Percentiles rank a stretch among this genome's conserved stretches.
phyloP scores from a whole-genome alignment of 2,888 invertebrate genomes.

The Drosophila mayaguana region DNA sequence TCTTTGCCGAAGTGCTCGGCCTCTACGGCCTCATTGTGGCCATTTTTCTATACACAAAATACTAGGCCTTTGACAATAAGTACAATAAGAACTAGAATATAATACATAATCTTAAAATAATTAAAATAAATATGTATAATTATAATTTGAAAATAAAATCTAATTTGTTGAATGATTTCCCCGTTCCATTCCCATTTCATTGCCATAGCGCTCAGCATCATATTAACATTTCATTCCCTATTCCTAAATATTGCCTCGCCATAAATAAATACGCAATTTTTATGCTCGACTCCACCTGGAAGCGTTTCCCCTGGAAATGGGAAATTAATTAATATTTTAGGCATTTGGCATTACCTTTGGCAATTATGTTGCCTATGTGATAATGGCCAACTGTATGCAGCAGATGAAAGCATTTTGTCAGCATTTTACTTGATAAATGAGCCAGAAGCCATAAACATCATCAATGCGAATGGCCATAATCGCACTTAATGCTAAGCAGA shows the following conservation, averaged over 20 bases:
- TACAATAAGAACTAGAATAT: not conserved
- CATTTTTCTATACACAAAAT: slow-evolving; percentile 98
- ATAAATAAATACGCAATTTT: slow-evolving; percentile 6
- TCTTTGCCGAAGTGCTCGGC: slow-evolving; percentile 99
- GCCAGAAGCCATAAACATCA: slow-evolving; percentile 55
- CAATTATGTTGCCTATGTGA: slow-evolving; percentile 6
- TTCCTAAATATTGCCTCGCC: not conserved
- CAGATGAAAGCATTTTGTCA: slow-evolving; percentile 48
- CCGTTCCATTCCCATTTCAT: not conserved
- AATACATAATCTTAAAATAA: not conserved
- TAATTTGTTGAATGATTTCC: not conserved
- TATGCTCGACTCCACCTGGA: not conserved
- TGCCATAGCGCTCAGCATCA: not conserved
- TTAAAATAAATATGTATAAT: not conserved
- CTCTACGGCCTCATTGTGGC: slow-evolving; percentile 99
- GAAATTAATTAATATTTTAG: slow-evolving; percentile 11
- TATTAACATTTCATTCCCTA: not conserved
- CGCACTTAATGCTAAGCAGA: slow-evolving; percentile 59
- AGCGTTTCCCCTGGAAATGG: slow-evolving; percentile 1
- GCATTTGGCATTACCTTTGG: slow-evolving; percentile 18
- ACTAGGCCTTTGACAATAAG: slow-evolving; percentile 6
- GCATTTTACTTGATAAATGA: slow-evolving; percentile 60
- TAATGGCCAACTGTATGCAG: slow-evolving; percentile 33
- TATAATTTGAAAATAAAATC: not conserved
- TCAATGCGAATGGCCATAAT: slow-evolving; percentile 56